These are phyloP conservation scores for Sinocyclocheilus maitianheensis DNA, from an alignment of 2,113 vertebrate species.

Conservation along the genomic window DNA sequence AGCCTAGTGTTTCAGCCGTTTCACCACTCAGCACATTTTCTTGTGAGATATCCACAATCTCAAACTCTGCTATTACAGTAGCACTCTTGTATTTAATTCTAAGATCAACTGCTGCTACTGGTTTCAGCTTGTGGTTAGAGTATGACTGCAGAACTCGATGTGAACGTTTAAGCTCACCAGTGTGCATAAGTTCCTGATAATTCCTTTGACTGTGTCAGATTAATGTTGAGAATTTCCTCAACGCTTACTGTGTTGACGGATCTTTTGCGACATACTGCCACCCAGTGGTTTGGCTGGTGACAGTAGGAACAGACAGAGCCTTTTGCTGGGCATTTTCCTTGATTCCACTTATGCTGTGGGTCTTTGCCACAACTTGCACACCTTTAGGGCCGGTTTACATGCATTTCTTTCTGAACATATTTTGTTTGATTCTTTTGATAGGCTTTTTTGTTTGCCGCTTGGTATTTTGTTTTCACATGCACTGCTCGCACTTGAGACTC, in stretches of 20 bases:
- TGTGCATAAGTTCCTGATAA: constrained; percentile 20
- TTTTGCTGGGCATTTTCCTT: constrained; percentile 33
- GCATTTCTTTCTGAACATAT: not conserved
- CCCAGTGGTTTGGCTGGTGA: not conserved
- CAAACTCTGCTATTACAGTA: not conserved
- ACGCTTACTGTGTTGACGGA: not conserved
- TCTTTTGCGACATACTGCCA: not conserved
- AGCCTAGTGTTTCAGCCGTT: constrained; percentile 16
- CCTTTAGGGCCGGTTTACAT: not conserved
- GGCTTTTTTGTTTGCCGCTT: not conserved
- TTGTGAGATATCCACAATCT: constrained; percentile 21
- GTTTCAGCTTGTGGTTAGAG: no score
- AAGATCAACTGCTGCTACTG: no score
- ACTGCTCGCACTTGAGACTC: constrained; percentile 14
- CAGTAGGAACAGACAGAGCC: not conserved
- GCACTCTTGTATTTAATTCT: not conserved
- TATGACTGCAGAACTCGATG: not conserved
- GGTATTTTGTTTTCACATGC: no score
- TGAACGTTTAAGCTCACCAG: not conserved
- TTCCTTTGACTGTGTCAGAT: constrained; percentile 16
- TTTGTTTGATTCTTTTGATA: not conserved
- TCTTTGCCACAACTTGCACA: constrained; percentile 31
- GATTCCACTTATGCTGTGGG: constrained; percentile 40
- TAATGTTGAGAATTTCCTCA: constrained; percentile 34
- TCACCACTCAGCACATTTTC: constrained; percentile 20